Base-by-base conservation (phyloP, 2,797 vertebrate genomes). In the Tauraco hartlaubi region DNA sequence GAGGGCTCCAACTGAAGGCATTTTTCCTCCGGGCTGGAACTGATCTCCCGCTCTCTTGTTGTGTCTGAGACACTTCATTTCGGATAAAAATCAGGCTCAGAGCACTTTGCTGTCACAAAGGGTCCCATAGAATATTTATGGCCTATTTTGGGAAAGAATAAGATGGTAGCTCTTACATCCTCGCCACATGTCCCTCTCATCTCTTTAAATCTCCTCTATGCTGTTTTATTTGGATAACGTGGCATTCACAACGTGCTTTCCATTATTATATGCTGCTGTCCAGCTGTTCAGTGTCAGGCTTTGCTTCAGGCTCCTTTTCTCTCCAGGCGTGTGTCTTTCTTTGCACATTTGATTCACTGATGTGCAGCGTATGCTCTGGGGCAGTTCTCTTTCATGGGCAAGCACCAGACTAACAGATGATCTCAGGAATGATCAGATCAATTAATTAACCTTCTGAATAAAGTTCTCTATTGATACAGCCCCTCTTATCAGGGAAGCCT, bases 361-460 rank as follows among this genome's bases (percentile, higher is more conserved):
- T 93, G 84, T 74, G 77, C 85, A 82, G 83, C 29, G 4, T 95
- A 87, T 39, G 88, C 94, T 96, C 75, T 16, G 1, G 94, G 93
- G 92, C 95, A 94, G 78, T 9, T 90, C 81, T 58, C 86, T 95
- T 96, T 96, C 95, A 96, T 85, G 81, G 63, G 92, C 86, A 92
- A 66, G 92, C 86, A 91, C 86, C 58, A 9, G 35, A 90, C 92
- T 95, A 96, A 96, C 95, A 93, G 95, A 91, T 91, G 92, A 96
- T 95, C 94, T 96, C 94, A 94, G 95, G 90, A 97, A 95, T 80
- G 78, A 93, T 96, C 93, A 90, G 86, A 95, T 96, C 92, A 95
- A 96, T 96, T 96, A 93, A 96, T 95, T 96, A 96, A 94, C 86
- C 83, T 97, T 89, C 96, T 95, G 92, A 96, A 95, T 96, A 95